Evolutionary conservation across 2,888 invertebrate genomes (phyloP).

Genomic region (Oscheius myriophilus): DNA sequence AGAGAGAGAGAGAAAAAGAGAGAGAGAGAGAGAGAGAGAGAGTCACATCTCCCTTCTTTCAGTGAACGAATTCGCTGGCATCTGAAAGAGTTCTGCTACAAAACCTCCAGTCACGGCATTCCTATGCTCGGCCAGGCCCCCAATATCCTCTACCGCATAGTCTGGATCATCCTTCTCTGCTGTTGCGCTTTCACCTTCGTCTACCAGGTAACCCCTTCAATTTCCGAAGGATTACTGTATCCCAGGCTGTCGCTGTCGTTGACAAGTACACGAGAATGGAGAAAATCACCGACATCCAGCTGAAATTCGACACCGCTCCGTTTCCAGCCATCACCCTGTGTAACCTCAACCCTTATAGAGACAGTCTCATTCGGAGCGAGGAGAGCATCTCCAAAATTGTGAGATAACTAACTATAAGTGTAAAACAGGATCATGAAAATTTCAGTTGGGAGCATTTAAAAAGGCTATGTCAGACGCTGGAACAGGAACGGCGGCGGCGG

Average conservation of each 20-base stretch:
- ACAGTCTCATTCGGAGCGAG: conserved; percentile 58
- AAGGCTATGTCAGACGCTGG: conserved; percentile 59
- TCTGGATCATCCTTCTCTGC: conserved; percentile 59
- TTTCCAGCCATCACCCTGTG: conserved; percentile 68
- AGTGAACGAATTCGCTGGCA: conserved; percentile 62
- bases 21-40: too few relatives aligned
- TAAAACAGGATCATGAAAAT: not conserved
- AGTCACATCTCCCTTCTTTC: too few relatives aligned
- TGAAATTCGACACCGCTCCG: conserved; percentile 65
- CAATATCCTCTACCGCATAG: conserved; percentile 54
- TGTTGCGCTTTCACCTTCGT: conserved; percentile 57
- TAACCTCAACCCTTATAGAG: conserved; percentile 67
- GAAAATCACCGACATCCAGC: conserved; percentile 67
- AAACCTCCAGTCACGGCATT: conserved; percentile 66
- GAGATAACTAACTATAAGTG: conserved; percentile 6
- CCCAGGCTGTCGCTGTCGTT: conserved; percentile 56
- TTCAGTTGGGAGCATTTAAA: conserved; percentile 53
- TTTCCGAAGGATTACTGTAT: too few relatives aligned
- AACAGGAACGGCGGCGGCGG: conserved; percentile 36
- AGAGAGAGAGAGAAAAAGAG: too few relatives aligned
- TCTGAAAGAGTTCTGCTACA: conserved; percentile 64
- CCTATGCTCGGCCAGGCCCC: conserved; percentile 66
- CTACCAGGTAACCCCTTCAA: too few relatives aligned
- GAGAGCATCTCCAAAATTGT: conserved; percentile 65
- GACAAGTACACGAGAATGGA: conserved; percentile 64